phyloP scores from a whole-genome alignment of 2,113 vertebrate genomes.

The Dipodomys stephensi region DNA sequence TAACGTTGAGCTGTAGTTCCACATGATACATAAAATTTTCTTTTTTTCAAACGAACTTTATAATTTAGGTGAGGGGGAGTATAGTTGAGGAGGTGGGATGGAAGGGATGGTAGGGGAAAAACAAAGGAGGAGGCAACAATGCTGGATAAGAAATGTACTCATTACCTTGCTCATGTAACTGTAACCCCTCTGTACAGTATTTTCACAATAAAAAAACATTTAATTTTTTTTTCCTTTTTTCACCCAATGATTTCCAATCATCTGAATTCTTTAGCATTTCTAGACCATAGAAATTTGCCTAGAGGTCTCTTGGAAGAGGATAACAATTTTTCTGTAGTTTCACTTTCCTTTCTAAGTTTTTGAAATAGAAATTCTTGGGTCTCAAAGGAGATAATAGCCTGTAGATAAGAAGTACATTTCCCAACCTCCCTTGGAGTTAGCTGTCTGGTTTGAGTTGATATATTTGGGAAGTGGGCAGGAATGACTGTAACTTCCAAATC shows the following conservation, averaged over 20 bases:
- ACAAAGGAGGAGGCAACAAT: too few species aligned
- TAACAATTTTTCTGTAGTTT: not conserved
- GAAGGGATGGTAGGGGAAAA: too few species aligned
- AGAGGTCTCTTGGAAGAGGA: not conserved
- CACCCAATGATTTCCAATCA: not conserved
- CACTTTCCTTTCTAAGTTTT: not conserved
- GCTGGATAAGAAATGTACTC: too few species aligned
- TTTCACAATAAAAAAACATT: not conserved
- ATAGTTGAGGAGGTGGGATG: too few species aligned
- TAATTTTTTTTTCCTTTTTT: not conserved
- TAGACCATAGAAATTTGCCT: not conserved
- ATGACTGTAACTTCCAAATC: not conserved
- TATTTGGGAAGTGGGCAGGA: not conserved
- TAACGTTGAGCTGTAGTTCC: slow-evolving; percentile 6
- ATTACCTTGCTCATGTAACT: too few species aligned
- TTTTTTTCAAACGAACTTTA: not conserved
- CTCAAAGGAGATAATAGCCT: not conserved
- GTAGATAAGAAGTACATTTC: not conserved
- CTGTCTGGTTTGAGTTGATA: not conserved
- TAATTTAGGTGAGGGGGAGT: too few species aligned
- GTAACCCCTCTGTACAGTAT: too few species aligned
- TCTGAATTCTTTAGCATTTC: not conserved
- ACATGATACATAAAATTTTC: not conserved
- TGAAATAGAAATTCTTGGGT: not conserved
- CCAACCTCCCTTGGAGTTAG: not conserved